Evolutionary conservation across 2,113 vertebrate species (phyloP).

Genomic region (Colossoma macropomum): DNA sequence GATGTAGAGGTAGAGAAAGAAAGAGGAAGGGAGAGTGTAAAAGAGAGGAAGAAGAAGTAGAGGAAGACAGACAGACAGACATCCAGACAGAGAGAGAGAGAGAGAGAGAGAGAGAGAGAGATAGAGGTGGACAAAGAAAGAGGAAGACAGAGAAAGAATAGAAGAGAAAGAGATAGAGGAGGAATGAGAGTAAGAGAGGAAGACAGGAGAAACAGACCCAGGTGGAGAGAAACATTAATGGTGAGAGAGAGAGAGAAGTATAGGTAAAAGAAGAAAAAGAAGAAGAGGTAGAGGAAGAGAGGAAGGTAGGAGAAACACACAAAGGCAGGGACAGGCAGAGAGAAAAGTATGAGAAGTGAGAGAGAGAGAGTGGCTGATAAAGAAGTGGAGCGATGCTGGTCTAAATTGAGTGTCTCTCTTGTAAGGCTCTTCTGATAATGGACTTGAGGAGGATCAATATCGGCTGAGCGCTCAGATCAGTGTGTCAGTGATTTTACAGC

Average conservation of each 20-base stretch:
- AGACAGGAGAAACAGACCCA: too few species aligned
- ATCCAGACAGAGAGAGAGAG: too few species aligned
- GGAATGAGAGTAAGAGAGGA: too few species aligned
- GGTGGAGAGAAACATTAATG: too few species aligned
- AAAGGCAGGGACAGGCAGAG: constrained; percentile 1
- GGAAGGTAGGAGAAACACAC: not conserved
- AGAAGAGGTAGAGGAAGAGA: not conserved
- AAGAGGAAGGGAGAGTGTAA: too few species aligned
- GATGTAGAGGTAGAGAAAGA: too few species aligned
- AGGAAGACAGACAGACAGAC: too few species aligned
- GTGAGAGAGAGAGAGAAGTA: not conserved
- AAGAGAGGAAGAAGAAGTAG: too few species aligned
- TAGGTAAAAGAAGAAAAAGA: not conserved
- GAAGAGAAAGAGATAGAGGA: too few species aligned
- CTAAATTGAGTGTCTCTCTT: constrained; percentile 17
- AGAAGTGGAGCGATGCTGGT: not conserved
- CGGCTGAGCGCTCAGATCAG: not conserved
- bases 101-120: too few species aligned
- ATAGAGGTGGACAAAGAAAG: too few species aligned
- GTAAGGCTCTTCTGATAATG: constrained; percentile 12
- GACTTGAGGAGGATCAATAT: constrained; percentile 13
- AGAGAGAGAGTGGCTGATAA: not conserved
- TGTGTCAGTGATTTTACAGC: constrained; percentile 18
- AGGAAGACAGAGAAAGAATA: too few species aligned
- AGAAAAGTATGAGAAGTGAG: constrained; percentile 4